Base-by-base conservation (phyloP, 2,113 vertebrate genomes). In the Sphyrna mokarran region DNA sequence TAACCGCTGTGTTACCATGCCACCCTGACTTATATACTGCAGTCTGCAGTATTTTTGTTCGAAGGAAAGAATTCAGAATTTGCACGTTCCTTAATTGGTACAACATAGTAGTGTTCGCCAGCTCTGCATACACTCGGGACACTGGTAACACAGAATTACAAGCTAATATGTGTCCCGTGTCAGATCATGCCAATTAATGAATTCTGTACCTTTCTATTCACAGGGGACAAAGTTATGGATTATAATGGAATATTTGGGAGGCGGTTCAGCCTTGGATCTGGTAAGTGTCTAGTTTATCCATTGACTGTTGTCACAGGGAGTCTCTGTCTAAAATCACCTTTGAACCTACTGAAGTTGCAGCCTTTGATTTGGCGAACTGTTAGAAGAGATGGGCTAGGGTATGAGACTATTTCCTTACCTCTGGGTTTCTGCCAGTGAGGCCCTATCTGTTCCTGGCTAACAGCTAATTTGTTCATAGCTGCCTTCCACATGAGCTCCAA, bases 181-280 rank as follows among this genome's bases (percentile, higher is more conserved):
- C 80, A 40, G 80, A 83, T 83, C 20, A 61, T 90, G 29, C 14
- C 48, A 90, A 5, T 48, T 61, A n/a, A 94, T 94, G 33, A 94
- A 70, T 11, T 48, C 43, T 33, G 23, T 33, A 54, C 66, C 23
- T 95, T 76, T 29, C 26, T 95, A 10, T 90, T 72, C 13, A 95
- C 69, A 95, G 94, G 94, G 94, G 68, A 95, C 94, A 6, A 95
- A 95, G 94, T 95, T 95, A 48, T 95, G 94, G 94, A 95, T 95
- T 26, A 95, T 95, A 29, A 95, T 95, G 94, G 94, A 95, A 72
- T 95, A 95, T 54, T 76, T 95, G 43, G 94, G 94, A 72, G 94
- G 94, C 3, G 94, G 94, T 54, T 95, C 94, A 16, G 94, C 94
- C 11, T 76, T 95, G 69, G 94, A 95, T 54, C 69, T 95, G 20